A percentile compares a stretch with the other conserved stretches of the same genome.
Conservation (phyloP, 2,797 vertebrate genomes). For the Tokudaia tokunoshimensis region DNA sequence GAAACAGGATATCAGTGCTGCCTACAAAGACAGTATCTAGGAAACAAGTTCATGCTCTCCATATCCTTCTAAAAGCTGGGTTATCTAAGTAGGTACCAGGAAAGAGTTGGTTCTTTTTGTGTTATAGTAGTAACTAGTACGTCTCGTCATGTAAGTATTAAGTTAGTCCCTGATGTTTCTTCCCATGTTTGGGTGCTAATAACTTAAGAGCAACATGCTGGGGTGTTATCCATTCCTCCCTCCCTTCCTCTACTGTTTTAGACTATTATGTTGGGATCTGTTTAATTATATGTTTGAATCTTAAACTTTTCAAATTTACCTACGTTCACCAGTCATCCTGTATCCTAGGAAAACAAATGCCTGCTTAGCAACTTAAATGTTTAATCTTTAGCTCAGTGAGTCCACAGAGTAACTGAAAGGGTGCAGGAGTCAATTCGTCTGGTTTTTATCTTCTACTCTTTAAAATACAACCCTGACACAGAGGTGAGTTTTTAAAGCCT, state of each 20-base stretch:
- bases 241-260: background rate
- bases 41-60: slow-evolving; percentile 30
- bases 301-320: slow-evolving; percentile 37
- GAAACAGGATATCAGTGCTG: background rate
- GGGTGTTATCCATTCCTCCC: background rate
- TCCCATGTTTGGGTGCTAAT: background rate
- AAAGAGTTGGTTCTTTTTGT: background rate
- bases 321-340: slow-evolving; percentile 9
- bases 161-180: slow-evolving; percentile 6
- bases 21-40: background rate
- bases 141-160: background rate
- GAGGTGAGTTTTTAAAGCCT: background rate
- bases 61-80: background rate
- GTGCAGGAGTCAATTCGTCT: background rate
- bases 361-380: slow-evolving; percentile 9
- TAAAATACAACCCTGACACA: background rate
- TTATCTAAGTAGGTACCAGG: background rate
- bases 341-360: slow-evolving; percentile 14
- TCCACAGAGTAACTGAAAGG: background rate
- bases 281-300: background rate
- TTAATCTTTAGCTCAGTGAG: background rate
- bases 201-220: background rate
- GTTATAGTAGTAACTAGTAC: background rate
- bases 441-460: background rate
- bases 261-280: background rate